A percentile compares a stretch with the other conserved stretches of the same genome.
phyloP scores from a whole-genome alignment of 2,797 vertebrate genomes.

The Pipistrellus pipistrellus region DNA sequence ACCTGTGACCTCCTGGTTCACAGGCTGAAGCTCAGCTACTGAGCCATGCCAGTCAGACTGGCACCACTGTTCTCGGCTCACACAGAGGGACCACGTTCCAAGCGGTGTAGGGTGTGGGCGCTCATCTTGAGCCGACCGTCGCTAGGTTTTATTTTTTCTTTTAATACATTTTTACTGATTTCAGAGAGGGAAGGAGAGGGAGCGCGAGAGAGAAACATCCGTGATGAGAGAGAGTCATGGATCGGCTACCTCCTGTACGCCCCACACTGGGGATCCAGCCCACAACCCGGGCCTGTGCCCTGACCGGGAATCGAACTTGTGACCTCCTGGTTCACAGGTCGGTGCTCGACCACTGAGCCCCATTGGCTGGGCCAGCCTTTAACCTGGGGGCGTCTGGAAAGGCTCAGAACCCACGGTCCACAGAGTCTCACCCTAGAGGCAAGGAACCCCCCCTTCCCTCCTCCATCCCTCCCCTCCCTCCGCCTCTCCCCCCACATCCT shows the following conservation, averaged over 20 bases:
- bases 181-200: too few relatives aligned
- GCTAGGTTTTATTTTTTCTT: neutral
- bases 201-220: too few relatives aligned
- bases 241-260: too few relatives aligned
- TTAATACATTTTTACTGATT: too few relatives aligned
- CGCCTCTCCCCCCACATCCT: neutral
- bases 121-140: neutral
- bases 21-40: too few relatives aligned
- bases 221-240: too few relatives aligned
- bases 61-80: fast-evolving
- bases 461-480: neutral
- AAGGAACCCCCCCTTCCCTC: neutral
- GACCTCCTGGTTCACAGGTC: too few relatives aligned
- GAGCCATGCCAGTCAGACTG: neutral
- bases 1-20: too few relatives aligned
- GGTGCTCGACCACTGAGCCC: too few relatives aligned
- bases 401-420: neutral
- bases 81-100: neutral
- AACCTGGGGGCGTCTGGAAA: neutral
- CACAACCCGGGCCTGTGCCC: too few relatives aligned
- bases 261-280: too few relatives aligned
- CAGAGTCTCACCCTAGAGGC: neutral
- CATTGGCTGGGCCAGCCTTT: neutral
- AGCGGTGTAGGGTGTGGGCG: neutral
- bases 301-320: too few relatives aligned